Conservation (phyloP, 2,888 invertebrate species). For the Torymus aiolomorphi region DNA sequence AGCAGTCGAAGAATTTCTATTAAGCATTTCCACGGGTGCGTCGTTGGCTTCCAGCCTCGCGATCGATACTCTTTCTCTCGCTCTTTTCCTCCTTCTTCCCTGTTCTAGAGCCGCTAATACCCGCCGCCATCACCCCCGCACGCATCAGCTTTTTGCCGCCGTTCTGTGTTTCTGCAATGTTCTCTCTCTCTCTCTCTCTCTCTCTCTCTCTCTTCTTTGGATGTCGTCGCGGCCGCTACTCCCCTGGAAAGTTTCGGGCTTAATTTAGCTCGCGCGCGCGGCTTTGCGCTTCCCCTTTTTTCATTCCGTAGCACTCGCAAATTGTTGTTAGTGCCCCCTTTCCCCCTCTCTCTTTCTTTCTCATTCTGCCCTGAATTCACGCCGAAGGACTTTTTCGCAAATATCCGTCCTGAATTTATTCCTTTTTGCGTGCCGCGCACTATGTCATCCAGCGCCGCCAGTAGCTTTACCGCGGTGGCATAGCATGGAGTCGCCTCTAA, state of each 20-base stretch:
- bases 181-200: not conserved
- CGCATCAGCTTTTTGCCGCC: too few relatives aligned
- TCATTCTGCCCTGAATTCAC: too few relatives aligned
- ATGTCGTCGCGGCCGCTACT: not conserved
- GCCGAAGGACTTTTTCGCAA: too few relatives aligned
- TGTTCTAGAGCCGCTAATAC: conserved; percentile 10
- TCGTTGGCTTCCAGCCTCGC: not conserved
- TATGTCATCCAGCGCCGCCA: too few relatives aligned
- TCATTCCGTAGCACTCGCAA: not conserved
- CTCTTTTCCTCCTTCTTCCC: not conserved
- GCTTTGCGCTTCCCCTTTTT: not conserved
- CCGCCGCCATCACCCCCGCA: not conserved
- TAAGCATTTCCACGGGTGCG: conserved; percentile 66
- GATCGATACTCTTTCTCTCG: not conserved
- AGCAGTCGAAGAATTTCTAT: conserved; percentile 67
- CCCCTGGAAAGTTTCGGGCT: conserved; percentile 18
- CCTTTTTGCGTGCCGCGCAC: too few relatives aligned
- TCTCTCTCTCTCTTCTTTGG: not conserved
- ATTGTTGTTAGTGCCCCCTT: not conserved
- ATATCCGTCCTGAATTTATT: too few relatives aligned
- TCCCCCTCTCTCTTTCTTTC: too few relatives aligned
- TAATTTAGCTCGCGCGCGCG: conserved; percentile 28
- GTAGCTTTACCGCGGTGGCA: too few relatives aligned
- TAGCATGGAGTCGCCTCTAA: conserved; percentile 6
- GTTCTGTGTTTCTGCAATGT: too few relatives aligned